These are phyloP conservation scores for Phylloscopus collybita DNA, from an alignment of 2,797 vertebrate species.

Conservation along the genomic window DNA sequence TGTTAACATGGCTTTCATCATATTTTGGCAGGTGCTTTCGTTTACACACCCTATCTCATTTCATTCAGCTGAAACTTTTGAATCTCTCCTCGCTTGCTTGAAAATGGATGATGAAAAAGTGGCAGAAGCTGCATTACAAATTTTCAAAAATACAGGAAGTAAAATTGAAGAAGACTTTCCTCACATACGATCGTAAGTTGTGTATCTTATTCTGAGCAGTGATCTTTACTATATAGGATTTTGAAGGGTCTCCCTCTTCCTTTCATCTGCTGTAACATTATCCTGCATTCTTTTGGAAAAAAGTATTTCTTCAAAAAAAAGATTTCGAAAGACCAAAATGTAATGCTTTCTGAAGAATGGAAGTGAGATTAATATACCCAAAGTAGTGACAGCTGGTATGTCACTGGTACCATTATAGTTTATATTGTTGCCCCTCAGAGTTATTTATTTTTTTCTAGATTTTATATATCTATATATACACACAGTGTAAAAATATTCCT, in stretches of 20 bases:
- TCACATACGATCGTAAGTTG: constrained; percentile 95
- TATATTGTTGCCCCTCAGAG: not conserved
- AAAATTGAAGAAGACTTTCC: constrained; percentile 98
- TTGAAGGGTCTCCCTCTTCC: not conserved
- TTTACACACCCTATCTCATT: constrained; percentile 98
- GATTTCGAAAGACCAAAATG: not conserved
- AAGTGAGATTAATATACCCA: not conserved
- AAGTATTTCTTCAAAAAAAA: not conserved
- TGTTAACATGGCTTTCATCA: not conserved
- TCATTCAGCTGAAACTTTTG: constrained; percentile 98
- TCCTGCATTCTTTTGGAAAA: not conserved
- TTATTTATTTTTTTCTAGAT: not conserved
- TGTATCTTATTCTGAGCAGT: not conserved
- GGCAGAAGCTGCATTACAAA: constrained; percentile 95
- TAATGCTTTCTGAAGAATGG: not conserved
- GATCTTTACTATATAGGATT: not conserved
- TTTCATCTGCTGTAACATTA: not conserved
- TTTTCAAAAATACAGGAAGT: constrained; percentile 97
- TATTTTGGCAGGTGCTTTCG: constrained; percentile 89
- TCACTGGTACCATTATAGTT: not conserved
- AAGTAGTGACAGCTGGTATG: not conserved
- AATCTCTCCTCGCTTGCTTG: constrained; percentile 94
- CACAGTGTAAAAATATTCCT: not conserved
- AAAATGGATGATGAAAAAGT: constrained; percentile 99
- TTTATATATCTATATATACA: not conserved